Evolutionary conservation across 2,888 invertebrate species (phyloP), one percentile per base, ranked within the genome.

Genomic region (Cephus pulcher): DNA sequence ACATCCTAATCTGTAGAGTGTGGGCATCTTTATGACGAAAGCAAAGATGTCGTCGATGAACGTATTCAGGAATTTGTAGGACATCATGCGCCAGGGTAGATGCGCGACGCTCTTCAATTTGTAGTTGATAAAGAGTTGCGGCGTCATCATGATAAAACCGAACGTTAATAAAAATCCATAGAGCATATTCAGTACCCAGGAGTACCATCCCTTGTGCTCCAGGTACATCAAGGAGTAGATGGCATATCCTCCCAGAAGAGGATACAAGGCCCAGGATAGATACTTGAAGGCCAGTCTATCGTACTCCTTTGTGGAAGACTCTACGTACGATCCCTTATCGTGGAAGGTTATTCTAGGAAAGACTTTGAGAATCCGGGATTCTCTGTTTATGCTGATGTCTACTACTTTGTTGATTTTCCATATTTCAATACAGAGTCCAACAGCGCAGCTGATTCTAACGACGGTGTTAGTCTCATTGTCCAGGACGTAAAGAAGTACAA

Each of bases 81-180:
- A 98, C 95, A 99, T 95, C 99, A 99, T 99, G 80, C 99, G 95
- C 99, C 99, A 99, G 6, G 99, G 99, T 86, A 99, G 94, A 93
- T 99, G 99, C 12, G 99, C 99, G 1, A 99, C 99, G 32, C 99
- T 99, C 91, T 99, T 99, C 86, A 99, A 92, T 92, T 99, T 99
- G 93, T 99, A 99, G 93, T 99, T 99, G 86, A 99, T 99, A 91
- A 99, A 99, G 81, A 99, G 93, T 92, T 99, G 99, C 11, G 99
- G 99, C n/a, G 99, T 99, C 99, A 99, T 99, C 97, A 99, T 98
- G 79, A 99, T 99, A 91, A 99, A 99, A 81, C 99, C 98, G 92
- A 99, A 99, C 2, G 99, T 99, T 80, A 99, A 93, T 79, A 99
- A 93, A 92, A 98, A 99, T 77, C 99, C 99, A 92, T 99, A 99